Conservation (phyloP, 2,113 vertebrate species). For the Neofelis nebulosa region DNA sequence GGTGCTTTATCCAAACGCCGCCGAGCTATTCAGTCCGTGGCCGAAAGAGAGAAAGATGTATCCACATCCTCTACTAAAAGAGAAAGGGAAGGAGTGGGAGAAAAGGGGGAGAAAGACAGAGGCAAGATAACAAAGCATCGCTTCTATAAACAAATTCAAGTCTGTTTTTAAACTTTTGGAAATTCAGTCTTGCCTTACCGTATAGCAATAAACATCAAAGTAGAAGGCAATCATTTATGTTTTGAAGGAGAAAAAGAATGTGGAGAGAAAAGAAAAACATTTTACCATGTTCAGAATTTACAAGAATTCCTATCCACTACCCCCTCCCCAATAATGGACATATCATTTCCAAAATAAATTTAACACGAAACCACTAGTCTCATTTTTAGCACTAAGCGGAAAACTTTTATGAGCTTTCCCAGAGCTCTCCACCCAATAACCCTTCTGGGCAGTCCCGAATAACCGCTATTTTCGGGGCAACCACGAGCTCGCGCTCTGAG, state of each 20-base stretch:
- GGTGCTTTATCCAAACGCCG: neutral
- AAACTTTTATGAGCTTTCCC: conserved; percentile 16
- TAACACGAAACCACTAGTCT: neutral
- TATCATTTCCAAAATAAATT: neutral
- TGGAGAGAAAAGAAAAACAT: neutral
- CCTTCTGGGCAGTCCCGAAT: neutral
- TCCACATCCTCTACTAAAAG: neutral
- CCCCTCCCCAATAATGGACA: neutral
- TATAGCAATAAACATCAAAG: neutral
- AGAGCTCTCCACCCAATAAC: neutral
- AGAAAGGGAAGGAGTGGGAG: neutral
- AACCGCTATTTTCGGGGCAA: neutral
- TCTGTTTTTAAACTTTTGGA: conserved; percentile 31
- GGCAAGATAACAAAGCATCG: neutral
- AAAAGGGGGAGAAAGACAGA: neutral
- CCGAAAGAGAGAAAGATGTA: neutral
- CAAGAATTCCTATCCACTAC: neutral
- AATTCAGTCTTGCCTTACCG: neutral
- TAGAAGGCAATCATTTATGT: neutral
- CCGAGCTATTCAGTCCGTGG: neutral
- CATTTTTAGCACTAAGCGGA: neutral
- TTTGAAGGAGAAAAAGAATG: neutral
- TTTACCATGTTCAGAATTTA: neutral
- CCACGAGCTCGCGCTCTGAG: neutral
- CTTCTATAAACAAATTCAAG: neutral